Percentiles rank a stretch among this genome's conserved stretches.
Conservation (phyloP, 2,888 invertebrate genomes). For the Tortrix viridana region DNA sequence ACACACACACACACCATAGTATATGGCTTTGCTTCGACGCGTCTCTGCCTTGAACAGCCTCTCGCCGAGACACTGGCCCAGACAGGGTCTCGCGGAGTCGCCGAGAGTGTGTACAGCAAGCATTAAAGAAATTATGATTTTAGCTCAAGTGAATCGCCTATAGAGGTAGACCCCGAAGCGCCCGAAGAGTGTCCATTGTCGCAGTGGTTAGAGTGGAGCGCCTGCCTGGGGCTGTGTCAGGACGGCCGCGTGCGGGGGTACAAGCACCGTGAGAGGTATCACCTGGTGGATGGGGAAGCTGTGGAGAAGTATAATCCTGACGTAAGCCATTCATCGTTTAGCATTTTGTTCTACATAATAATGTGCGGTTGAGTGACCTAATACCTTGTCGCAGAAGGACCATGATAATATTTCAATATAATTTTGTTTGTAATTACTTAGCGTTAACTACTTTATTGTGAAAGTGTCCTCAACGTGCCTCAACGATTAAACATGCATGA, state of each 20-base stretch:
- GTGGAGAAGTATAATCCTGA: conserved; percentile 72
- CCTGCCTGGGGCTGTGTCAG: conserved; percentile 68
- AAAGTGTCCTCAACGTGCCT: too few relatives aligned
- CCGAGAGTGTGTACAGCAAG: neutral
- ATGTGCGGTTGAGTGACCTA: too few relatives aligned
- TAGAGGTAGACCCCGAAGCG: conserved; percentile 59
- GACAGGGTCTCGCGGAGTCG: neutral
- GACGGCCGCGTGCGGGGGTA: conserved; percentile 59
- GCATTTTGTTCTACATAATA: too few relatives aligned
- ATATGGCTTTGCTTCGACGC: too few relatives aligned
- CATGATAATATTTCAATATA: too few relatives aligned
- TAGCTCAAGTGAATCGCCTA: conserved; percentile 55
- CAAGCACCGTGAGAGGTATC: conserved; percentile 68
- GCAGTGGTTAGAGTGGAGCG: conserved; percentile 69
- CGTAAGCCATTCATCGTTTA: conserved; percentile 50
- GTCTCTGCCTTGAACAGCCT: too few relatives aligned
- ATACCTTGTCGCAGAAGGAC: too few relatives aligned
- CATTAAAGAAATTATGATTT: conserved; percentile 21
- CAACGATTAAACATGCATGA: too few relatives aligned
- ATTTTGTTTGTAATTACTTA: too few relatives aligned
- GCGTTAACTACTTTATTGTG: too few relatives aligned
- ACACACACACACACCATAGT: too few relatives aligned
- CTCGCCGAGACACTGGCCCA: too few relatives aligned
- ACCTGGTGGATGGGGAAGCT: conserved; percentile 69
- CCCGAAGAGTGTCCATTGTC: conserved; percentile 67